phyloP scores from a whole-genome alignment of 2,113 vertebrate genomes.

The Lycocorax pyrrhopterus region DNA sequence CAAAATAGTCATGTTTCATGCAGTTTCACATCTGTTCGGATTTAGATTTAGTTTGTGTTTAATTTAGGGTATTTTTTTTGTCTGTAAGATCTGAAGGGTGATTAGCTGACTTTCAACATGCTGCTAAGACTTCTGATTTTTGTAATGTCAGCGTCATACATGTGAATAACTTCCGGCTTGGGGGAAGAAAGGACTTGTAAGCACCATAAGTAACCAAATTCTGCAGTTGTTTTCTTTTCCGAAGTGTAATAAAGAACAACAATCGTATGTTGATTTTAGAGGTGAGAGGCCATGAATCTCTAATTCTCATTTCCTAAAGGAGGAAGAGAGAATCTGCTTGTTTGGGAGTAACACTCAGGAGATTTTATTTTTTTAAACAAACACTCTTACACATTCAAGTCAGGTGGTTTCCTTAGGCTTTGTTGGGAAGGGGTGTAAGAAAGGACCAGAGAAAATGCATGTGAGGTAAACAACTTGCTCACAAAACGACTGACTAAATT shows the following conservation, averaged over 20 bases:
- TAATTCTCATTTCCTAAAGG: not conserved
- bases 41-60: constrained; percentile 26
- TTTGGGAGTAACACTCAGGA: not conserved
- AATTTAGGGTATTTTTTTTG: constrained; percentile 1
- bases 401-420: not conserved
- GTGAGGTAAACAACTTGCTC: not conserved
- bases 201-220: not conserved
- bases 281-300: not conserved
- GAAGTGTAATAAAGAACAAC: not conserved
- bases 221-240: not conserved
- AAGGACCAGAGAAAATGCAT: not conserved
- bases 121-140: not conserved
- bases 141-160: not conserved
- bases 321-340: not conserved
- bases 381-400: not conserved
- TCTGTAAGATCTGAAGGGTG: not conserved
- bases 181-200: not conserved
- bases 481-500: not conserved
- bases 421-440: not conserved
- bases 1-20: not conserved
- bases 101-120: not conserved
- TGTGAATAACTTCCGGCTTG: not conserved
- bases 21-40: not conserved
- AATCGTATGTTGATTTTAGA: not conserved
- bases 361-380: not conserved